phyloP scores from a whole-genome alignment of 2,888 invertebrate species.

The Erpobdella octoculata region DNA sequence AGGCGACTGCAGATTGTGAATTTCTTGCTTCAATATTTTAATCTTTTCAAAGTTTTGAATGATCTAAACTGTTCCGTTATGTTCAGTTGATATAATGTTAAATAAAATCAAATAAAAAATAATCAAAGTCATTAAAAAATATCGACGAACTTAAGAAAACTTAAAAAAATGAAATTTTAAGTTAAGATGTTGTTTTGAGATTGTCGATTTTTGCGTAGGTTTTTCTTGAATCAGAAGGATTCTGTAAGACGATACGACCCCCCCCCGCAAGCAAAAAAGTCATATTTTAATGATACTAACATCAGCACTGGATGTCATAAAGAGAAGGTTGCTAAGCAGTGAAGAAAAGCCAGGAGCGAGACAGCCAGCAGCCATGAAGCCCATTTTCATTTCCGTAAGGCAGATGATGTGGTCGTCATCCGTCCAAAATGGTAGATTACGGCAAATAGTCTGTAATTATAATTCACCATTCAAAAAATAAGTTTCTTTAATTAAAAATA shows the following conservation, averaged over 20 bases:
- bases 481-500: not conserved
- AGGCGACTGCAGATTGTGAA: too few relatives aligned
- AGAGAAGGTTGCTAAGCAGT: conserved; percentile 96
- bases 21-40: too few relatives aligned
- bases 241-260: not conserved
- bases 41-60: too few relatives aligned
- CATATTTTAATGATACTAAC: not conserved
- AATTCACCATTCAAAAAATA: not conserved
- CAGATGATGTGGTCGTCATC: conserved; percentile 91
- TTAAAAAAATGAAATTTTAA: not conserved
- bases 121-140: too few relatives aligned
- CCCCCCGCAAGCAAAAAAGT: not conserved
- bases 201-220: not conserved
- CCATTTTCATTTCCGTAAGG: conserved; percentile 88
- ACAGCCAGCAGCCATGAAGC: conserved; percentile 97
- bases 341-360: conserved; percentile 97
- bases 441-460: conserved; percentile 74
- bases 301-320: conserved; percentile 38
- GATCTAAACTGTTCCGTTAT: too few relatives aligned
- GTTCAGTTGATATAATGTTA: too few relatives aligned
- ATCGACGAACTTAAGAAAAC: not conserved
- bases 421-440: conserved; percentile 98
- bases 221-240: not conserved
- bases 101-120: too few relatives aligned
- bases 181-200: not conserved